Evolutionary conservation across 2,113 vertebrate genomes (phyloP), one percentile per base, ranked within the genome.

Genomic region (Zosterops hypoxanthus): DNA sequence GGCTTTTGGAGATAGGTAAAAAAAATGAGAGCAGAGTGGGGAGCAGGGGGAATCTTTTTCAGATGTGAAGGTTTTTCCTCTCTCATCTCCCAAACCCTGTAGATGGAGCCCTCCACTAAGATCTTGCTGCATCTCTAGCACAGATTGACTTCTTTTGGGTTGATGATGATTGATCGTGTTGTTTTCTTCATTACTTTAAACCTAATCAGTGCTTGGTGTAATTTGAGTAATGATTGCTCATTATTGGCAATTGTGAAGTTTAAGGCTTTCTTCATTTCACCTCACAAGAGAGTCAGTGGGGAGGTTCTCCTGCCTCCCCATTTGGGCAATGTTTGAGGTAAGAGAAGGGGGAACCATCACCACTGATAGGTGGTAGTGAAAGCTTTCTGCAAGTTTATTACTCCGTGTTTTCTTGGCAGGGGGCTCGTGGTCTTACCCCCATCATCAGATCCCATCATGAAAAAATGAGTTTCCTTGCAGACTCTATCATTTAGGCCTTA

Each of bases 181-280:
- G 98, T 99, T 99, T 99, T 99, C 99, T 99, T 99, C 99, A 99
- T 99, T 99, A 99, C 98, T 98, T 98, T 99, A 99, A 99, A 99
- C 98, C 98, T 99, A 99, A 99, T 99, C 99, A 99, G 99, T 98
- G 98, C 98, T 98, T 97, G 97, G 98, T 99, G 98, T 99, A 99
- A 99, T 99, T 99, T 99, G 99, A 99, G 99, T 99, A 99, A 99
- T 99, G 99, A 99, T 99, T 98, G 98, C 98, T 99, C 99, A 98
- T 99, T 99, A 99, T 99, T 99, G 98, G 98, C 98, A 98, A 98
- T 98, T 98, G 98, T 98, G 98, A 98, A 98, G 98, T 99, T 99
- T 99, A 98, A 99, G 98, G 98, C 98, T 98, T 98, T 98, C 98
- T 98, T 98, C 98, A 97, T 99, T 99, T 98, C 98, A 97, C 97